These are phyloP conservation scores for Sialia sialis DNA, from an alignment of 2,113 vertebrate species.

Conservation along the genomic window DNA sequence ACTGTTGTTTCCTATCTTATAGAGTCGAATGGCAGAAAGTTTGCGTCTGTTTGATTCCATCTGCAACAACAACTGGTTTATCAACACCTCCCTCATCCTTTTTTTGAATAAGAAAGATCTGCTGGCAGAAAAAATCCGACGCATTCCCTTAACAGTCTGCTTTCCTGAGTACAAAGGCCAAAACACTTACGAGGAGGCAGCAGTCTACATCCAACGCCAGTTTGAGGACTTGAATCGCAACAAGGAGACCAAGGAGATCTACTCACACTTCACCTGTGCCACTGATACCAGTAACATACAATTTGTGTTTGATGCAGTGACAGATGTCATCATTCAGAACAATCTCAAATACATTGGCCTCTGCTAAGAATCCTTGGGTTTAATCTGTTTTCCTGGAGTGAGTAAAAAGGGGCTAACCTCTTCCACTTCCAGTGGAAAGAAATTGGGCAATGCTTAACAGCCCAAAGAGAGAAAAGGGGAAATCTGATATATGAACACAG, in stretches of 20 bases:
- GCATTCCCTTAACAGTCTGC: constrained; percentile 94
- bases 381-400: constrained; percentile 10
- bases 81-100: constrained; percentile 98
- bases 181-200: constrained; percentile 97
- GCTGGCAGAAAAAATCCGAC: constrained; percentile 98
- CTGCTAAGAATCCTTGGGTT: constrained; percentile 80
- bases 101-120: constrained; percentile 99
- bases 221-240: constrained; percentile 99
- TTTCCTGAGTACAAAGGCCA: constrained; percentile 98
- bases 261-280: constrained; percentile 93
- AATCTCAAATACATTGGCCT: constrained; percentile 99
- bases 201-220: constrained; percentile 97
- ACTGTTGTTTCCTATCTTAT: background rate
- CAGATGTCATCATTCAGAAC: constrained; percentile 99
- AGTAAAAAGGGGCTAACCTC: constrained; percentile 34
- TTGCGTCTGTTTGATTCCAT: constrained; percentile 98
- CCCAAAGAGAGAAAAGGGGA: constrained; percentile 38
- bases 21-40: constrained; percentile 99
- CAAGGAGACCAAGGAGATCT: constrained; percentile 99
- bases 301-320: constrained; percentile 98
- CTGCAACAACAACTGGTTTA: constrained; percentile 99
- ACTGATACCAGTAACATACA: constrained; percentile 97
- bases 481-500: constrained; percentile 1
- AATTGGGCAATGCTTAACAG: constrained; percentile 22
- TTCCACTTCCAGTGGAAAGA: constrained; percentile 17